Evolutionary conservation across 2,888 invertebrate genomes (phyloP).

Genomic region (Platycheirus albimanus): DNA sequence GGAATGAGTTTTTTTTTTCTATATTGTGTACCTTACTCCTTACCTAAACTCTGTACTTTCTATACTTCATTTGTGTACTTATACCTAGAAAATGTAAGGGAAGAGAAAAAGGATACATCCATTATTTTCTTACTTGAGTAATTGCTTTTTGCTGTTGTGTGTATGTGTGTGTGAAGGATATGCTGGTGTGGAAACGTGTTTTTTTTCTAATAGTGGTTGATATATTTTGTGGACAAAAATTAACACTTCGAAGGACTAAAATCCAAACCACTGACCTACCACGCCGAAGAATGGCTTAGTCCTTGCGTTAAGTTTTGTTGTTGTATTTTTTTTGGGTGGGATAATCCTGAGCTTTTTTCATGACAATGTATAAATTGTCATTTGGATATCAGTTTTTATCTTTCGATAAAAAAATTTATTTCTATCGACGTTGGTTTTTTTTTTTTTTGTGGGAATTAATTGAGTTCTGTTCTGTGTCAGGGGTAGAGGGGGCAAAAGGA

Average conservation of each 20-base stretch:
- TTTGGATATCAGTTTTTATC: background rate
- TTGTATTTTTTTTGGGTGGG: conserved; percentile 11
- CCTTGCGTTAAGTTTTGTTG: background rate
- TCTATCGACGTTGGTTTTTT: background rate
- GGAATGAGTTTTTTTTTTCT: background rate
- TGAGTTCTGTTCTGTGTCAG: background rate
- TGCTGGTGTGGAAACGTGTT: background rate
- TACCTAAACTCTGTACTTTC: conserved; percentile 14
- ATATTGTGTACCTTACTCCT: conserved; percentile 54
- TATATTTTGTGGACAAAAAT: background rate
- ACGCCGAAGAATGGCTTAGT: conserved; percentile 1
- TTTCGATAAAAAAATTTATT: background rate
- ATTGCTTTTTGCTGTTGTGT: conserved; percentile 39
- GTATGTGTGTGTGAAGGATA: background rate
- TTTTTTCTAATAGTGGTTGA: conserved; percentile 13
- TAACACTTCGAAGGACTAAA: background rate
- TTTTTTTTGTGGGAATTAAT: background rate
- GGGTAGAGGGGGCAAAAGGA: no score
- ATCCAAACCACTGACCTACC: conserved; percentile 29
- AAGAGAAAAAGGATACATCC: conserved; percentile 29
- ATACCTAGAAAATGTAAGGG: background rate
- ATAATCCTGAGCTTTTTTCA: conserved; percentile 18
- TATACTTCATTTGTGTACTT: conserved; percentile 1
- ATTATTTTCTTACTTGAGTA: conserved; percentile 45
- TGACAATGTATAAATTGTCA: conserved; percentile 4